A percentile compares a stretch with the other conserved stretches of the same genome.
These are phyloP conservation scores for Toxonevra muliebris DNA, from an alignment of 2,888 invertebrate genomes.

Conservation along the genomic window DNA sequence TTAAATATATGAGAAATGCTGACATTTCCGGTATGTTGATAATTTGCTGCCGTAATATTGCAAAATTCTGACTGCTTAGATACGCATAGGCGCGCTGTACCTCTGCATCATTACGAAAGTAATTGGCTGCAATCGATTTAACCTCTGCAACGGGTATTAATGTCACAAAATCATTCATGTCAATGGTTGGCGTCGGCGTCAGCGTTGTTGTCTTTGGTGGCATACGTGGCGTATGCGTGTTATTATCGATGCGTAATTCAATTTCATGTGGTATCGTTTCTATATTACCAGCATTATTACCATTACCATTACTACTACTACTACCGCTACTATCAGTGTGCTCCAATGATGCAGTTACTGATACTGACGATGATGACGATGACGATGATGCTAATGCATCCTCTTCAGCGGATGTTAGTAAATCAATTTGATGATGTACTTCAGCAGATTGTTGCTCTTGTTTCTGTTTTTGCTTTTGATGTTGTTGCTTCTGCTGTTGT, in stretches of 20 bases:
- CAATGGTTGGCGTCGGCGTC: slow-evolving; percentile 45
- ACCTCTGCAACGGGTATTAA: slow-evolving; percentile 57
- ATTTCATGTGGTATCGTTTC: slow-evolving; percentile 22
- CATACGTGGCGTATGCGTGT: background rate
- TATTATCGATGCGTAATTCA: slow-evolving; percentile 19
- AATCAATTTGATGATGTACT: slow-evolving; percentile 37
- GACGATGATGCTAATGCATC: slow-evolving; percentile 28
- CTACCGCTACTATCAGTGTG: slow-evolving; percentile 15
- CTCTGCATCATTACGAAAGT: slow-evolving; percentile 58
- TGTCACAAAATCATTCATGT: slow-evolving; percentile 59
- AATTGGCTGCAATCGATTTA: slow-evolving; percentile 53
- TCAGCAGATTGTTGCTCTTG: background rate
- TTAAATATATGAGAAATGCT: slow-evolving; percentile 56
- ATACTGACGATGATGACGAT: slow-evolving; percentile 20
- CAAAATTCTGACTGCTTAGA: slow-evolving; percentile 53
- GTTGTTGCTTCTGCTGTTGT: slow-evolving; percentile 30
- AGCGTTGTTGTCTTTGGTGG: slow-evolving; percentile 7
- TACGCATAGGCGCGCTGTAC: slow-evolving; percentile 58
- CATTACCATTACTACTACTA: slow-evolving; percentile 16
- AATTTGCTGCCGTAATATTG: slow-evolving; percentile 50
- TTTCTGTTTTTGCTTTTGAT: slow-evolving; percentile 13
- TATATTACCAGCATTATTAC: slow-evolving; percentile 19
- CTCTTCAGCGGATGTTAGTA: slow-evolving; percentile 35
- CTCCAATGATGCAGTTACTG: slow-evolving; percentile 10
- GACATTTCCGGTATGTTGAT: slow-evolving; percentile 55